Percentiles rank a stretch among this genome's conserved stretches.
These are phyloP conservation scores for Rhodeus uyekii DNA, from an alignment of 2,797 vertebrate genomes.

Conservation along the genomic window DNA sequence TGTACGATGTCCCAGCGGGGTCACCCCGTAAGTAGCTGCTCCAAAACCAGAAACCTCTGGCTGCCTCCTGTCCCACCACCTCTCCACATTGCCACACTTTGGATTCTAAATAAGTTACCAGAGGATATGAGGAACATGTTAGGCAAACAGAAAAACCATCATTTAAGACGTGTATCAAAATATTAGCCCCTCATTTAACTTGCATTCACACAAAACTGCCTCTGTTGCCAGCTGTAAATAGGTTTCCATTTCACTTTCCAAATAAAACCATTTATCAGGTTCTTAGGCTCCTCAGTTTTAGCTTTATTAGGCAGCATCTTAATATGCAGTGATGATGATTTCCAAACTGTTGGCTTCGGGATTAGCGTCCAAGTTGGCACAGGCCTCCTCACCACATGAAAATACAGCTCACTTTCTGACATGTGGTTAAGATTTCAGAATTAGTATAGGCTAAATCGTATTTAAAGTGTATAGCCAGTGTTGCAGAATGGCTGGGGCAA, in stretches of 20 bases:
- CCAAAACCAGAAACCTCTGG: slow-evolving; percentile 53
- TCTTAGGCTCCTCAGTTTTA: slow-evolving; percentile 53
- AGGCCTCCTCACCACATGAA: slow-evolving; percentile 48
- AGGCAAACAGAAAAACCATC: slow-evolving; percentile 56
- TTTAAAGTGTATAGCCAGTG: slow-evolving; percentile 50
- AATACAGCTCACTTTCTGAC: slow-evolving; percentile 55
- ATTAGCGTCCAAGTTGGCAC: slow-evolving; percentile 46
- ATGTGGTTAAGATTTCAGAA: slow-evolving; percentile 56
- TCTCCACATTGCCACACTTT: slow-evolving; percentile 41
- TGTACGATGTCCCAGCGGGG: slow-evolving; percentile 51
- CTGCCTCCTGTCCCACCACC: slow-evolving; percentile 51
- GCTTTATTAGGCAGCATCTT: slow-evolving; percentile 56
- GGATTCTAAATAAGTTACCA: slow-evolving; percentile 54
- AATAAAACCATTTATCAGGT: slow-evolving; percentile 57
- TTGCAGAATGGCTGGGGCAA: slow-evolving; percentile 20
- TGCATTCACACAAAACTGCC: slow-evolving; percentile 42
- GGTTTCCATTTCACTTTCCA: slow-evolving; percentile 49
- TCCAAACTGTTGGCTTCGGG: slow-evolving; percentile 47
- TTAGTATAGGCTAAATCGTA: slow-evolving; percentile 56
- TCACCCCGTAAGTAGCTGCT: slow-evolving; percentile 46
- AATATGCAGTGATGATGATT: slow-evolving; percentile 57
- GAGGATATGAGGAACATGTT: slow-evolving; percentile 53
- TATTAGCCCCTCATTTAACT: slow-evolving; percentile 51
- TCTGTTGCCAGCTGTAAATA: slow-evolving; percentile 57
- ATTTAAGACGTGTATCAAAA: slow-evolving; percentile 55